Evolutionary conservation across 2,888 invertebrate species (phyloP).

Genomic region (Scelioninae gen. 1): DNA sequence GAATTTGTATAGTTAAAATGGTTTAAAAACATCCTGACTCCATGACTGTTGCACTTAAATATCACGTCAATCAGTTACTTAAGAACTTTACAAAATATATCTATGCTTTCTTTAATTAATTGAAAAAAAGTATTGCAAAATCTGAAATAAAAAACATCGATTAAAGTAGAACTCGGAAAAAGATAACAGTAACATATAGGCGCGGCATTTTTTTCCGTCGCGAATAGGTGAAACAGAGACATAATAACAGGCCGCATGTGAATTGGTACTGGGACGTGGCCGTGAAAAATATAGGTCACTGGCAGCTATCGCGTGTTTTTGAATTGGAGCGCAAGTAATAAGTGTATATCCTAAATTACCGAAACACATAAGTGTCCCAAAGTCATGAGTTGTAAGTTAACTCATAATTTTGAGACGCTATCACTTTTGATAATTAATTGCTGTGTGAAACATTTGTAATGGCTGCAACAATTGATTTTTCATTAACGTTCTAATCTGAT

Average conservation of each 20-base stretch:
- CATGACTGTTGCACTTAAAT: too few species aligned
- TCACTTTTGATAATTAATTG: constrained; percentile 29
- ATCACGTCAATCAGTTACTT: too few species aligned
- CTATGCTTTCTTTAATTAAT: too few species aligned
- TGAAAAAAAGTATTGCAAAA: too few species aligned
- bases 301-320: constrained; percentile 70
- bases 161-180: constrained; percentile 26
- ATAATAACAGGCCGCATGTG: constrained; percentile 64
- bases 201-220: constrained; percentile 27
- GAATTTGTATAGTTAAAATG: too few species aligned
- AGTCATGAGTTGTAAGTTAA: constrained; percentile 20
- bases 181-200: constrained; percentile 23
- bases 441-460: not conserved
- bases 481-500: constrained; percentile 4
- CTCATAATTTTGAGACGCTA: not conserved
- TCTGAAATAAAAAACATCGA: not conserved
- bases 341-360: constrained; percentile 61
- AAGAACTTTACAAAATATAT: too few species aligned
- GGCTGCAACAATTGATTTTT: constrained; percentile 3
- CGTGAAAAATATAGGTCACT: constrained; percentile 75
- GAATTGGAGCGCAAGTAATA: constrained; percentile 68
- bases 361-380: too few species aligned
- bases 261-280: constrained; percentile 67
- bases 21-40: too few species aligned
- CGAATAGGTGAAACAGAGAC: constrained; percentile 48